Evolutionary conservation across 2,113 vertebrate species (phyloP).

Genomic region (Epinephelus cyanopodus): DNA sequence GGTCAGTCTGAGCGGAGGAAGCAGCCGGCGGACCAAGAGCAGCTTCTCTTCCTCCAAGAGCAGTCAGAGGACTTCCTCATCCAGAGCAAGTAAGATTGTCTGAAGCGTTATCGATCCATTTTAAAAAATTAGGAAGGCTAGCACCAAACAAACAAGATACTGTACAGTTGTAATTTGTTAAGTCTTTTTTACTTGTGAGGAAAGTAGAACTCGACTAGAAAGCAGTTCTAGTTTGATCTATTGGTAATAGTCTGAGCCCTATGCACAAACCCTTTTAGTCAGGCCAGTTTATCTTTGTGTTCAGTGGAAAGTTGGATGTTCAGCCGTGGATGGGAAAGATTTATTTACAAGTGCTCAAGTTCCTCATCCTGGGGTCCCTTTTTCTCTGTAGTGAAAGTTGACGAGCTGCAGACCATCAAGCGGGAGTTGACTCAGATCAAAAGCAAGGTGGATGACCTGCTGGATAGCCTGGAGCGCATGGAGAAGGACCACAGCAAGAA

Average conservation of each 20-base stretch:
- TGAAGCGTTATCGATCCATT: not conserved
- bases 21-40: slow-evolving; percentile 89
- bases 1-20: slow-evolving; percentile 88
- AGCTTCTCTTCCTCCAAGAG: slow-evolving; percentile 91
- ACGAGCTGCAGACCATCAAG: slow-evolving; percentile 82
- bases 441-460: slow-evolving; percentile 80
- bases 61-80: slow-evolving; percentile 87
- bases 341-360: not conserved
- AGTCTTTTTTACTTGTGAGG: not conserved
- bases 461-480: slow-evolving; percentile 87
- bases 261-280: not conserved
- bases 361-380: not conserved
- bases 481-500: slow-evolving; percentile 91
- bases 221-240: not conserved
- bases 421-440: slow-evolving; percentile 78
- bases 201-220: too few species aligned
- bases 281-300: too few species aligned
- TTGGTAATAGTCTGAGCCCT: not conserved
- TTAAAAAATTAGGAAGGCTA: too few species aligned
- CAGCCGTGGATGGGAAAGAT: too few species aligned
- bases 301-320: too few species aligned
- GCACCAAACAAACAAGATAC: too few species aligned
- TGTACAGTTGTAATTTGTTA: too few species aligned
- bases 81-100: slow-evolving; percentile 80
- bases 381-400: slow-evolving; percentile 71